A percentile compares a stretch with the other conserved stretches of the same genome.
These are phyloP conservation scores for Machimus atricapillus DNA, from an alignment of 2,888 invertebrate species.

Conservation along the genomic window DNA sequence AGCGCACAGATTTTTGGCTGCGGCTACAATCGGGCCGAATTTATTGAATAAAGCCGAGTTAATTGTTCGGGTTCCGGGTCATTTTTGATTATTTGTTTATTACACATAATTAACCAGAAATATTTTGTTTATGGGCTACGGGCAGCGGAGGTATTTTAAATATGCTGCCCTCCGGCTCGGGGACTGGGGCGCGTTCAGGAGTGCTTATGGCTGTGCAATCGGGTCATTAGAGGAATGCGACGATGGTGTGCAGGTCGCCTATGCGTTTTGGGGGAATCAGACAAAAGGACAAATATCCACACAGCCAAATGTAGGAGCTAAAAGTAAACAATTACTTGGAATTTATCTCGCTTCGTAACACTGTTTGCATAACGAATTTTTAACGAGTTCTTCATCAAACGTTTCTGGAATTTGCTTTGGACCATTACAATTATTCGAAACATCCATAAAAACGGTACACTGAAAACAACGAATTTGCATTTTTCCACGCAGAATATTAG, in stretches of 20 bases:
- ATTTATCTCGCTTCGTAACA: too few species aligned
- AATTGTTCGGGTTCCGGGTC: constrained; percentile 19
- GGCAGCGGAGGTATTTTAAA: background rate
- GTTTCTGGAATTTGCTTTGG: too few species aligned
- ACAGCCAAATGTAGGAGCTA: background rate
- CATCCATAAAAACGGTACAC: too few species aligned
- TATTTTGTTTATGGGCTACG: constrained; percentile 1
- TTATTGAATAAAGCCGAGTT: constrained; percentile 33
- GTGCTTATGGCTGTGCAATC: background rate
- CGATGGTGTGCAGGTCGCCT: background rate
- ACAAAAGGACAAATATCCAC: background rate
- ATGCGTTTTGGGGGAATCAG: background rate
- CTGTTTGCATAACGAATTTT: too few species aligned
- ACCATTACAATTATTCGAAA: too few species aligned
- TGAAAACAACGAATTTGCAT: too few species aligned
- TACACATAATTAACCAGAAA: constrained; percentile 31
- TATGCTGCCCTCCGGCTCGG: background rate
- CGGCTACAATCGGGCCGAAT: background rate
- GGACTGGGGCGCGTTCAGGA: background rate
- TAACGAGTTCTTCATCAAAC: too few species aligned
- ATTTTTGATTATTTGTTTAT: constrained; percentile 37
- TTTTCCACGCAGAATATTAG: too few species aligned
- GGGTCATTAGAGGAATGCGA: background rate
- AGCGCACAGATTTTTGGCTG: constrained; percentile 11
- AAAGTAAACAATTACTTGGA: background rate